Evolutionary conservation across 2,888 invertebrate species (phyloP), one percentile per base, ranked within the genome.

Genomic region (Parnassius glacialis): DNA sequence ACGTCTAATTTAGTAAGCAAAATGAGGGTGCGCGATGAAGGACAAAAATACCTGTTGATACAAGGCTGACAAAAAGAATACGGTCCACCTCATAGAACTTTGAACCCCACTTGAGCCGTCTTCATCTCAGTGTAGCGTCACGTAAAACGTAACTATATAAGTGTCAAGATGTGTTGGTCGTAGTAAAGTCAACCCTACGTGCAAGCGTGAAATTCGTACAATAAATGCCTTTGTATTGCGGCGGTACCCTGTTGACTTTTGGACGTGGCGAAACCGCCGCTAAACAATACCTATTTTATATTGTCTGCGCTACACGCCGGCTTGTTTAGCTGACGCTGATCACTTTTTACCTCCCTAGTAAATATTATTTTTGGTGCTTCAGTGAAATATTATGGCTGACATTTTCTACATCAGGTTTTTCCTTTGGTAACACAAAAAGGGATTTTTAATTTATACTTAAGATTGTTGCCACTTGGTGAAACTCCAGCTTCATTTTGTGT

Each of bases 171-270:
- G 0, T 0, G 1, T 1, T 0, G 0, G 47, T 67, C 71, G 54
- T 54, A 3, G 64, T 80, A 79, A 57, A 74, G 12, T 55, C 69
- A 76, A 79, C 90, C 90, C 90, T 81, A 84, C 77, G 76, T 78
- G 81, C 79, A 76, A 85, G 86, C 90, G 88, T 90, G 86, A 90
- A 90, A 90, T 90, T 87, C 85, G 86, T 85, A 87, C 90, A 90
- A 91, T 90, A 90, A 91, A 90, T 90, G 91, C 87, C 86, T 86
- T 90, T 90, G 88, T 90, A 88, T 85, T 83, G 87, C 77, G 83
- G 80, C 77, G 69, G 71, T 66, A 61, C 63, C 67, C 74, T 74
- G 74, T 74, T 74, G 74, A 74, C 74, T 74, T 74, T 71, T 70
- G 68, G 72, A 67, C 72, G 70, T 65, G 71, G 67, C 72, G 70